Conservation (phyloP, 2,888 invertebrate species). For the Erannis defoliaria region DNA sequence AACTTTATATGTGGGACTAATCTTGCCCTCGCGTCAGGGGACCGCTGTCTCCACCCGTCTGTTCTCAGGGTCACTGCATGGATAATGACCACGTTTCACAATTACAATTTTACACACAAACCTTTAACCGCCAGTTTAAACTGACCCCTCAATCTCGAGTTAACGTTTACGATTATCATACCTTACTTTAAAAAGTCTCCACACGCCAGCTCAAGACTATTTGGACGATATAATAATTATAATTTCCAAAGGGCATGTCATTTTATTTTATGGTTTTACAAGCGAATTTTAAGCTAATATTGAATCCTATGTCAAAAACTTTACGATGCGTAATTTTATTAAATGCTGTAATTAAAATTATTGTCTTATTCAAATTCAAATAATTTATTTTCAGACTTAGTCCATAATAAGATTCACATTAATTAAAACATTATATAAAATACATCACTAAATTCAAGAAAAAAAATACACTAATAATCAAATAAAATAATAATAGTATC, state of each 20-base stretch:
- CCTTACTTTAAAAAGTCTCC: constrained; percentile 47
- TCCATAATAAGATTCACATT: too few species aligned
- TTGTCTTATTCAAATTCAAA: constrained; percentile 9
- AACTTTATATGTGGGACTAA: constrained; percentile 73
- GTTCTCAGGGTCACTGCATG: constrained; percentile 59
- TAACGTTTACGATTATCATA: constrained; percentile 13
- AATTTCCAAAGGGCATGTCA: constrained; percentile 51
- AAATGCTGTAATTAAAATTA: neutral
- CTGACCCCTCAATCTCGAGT: constrained; percentile 29
- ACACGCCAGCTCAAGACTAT: constrained; percentile 47
- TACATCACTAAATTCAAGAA: too few species aligned
- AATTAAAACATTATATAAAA: too few species aligned
- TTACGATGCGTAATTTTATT: constrained; percentile 16
- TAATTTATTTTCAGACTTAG: too few species aligned
- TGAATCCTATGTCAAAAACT: constrained; percentile 51
- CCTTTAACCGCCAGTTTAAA: constrained; percentile 30
- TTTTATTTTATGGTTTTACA: constrained; percentile 60
- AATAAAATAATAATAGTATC: too few species aligned
- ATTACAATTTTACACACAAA: constrained; percentile 65
- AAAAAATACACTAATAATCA: too few species aligned
- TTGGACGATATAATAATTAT: constrained; percentile 38
- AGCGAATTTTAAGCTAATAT: constrained; percentile 56
- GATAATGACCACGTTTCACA: constrained; percentile 66
- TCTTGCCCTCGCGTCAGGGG: constrained; percentile 63
- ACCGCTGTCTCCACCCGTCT: constrained; percentile 57